Conservation (phyloP, 2,888 invertebrate genomes). For the Unio pictorum region DNA sequence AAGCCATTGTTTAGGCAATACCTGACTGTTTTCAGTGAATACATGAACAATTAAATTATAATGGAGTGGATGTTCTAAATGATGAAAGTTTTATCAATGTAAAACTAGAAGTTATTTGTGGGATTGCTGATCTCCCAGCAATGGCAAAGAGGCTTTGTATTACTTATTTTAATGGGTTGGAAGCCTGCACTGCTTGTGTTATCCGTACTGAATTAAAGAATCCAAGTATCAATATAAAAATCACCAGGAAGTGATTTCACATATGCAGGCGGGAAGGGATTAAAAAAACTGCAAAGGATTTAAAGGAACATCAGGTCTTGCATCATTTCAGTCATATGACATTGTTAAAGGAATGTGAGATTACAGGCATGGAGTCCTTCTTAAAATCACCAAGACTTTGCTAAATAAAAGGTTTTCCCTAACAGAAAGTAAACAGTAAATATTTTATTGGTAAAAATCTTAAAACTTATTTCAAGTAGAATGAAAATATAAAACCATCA, state of each 20-base stretch:
- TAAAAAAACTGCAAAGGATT: constrained; percentile 14
- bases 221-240: not conserved
- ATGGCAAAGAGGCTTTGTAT: constrained; percentile 38
- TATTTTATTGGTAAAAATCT: constrained; percentile 12
- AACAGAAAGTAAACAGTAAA: constrained; percentile 2
- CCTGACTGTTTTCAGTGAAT: constrained; percentile 13
- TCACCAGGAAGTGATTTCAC: constrained; percentile 1
- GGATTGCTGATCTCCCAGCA: constrained; percentile 30
- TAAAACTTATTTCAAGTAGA: constrained; percentile 11
- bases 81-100: constrained; percentile 10
- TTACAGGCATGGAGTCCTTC: constrained; percentile 22
- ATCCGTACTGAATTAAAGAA: constrained; percentile 11
- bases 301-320: constrained; percentile 13
- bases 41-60: constrained; percentile 14
- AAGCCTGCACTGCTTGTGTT: constrained; percentile 23
- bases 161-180: constrained; percentile 30
- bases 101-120: constrained; percentile 15
- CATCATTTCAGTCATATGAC: constrained; percentile 4
- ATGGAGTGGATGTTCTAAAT: constrained; percentile 21
- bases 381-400: constrained; percentile 15
- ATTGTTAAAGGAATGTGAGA: constrained; percentile 14
- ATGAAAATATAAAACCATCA: constrained; percentile 12
- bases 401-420: constrained; percentile 13
- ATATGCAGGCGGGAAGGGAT: constrained; percentile 6
- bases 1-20: constrained; percentile 29